Evolutionary conservation across 1,140 invertebrate species (phyloP).

Genomic region (Musca domestica): DNA sequence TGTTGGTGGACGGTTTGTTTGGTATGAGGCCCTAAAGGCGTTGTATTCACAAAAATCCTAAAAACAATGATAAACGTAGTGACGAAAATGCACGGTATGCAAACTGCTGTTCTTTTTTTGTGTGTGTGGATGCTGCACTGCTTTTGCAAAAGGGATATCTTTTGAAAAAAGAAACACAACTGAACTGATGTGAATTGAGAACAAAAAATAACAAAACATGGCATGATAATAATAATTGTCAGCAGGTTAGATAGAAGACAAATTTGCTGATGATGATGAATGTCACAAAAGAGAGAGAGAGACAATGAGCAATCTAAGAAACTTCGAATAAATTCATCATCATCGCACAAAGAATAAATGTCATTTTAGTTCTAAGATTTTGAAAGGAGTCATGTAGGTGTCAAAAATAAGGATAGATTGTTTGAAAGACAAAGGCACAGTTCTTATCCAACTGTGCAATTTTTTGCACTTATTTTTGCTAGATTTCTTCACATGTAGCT

Average conservation of each 20-base stretch:
- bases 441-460: too few species aligned
- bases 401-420: conserved; percentile 10
- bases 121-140: not conserved
- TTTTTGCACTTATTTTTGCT: not conserved
- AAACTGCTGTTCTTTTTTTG: not conserved
- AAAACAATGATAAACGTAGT: not conserved
- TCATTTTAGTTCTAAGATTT: too few species aligned
- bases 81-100: not conserved
- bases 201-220: not conserved
- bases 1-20: not conserved
- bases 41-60: not conserved
- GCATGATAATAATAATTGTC: conserved; percentile 15
- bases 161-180: not conserved
- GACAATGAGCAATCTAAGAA: too few species aligned
- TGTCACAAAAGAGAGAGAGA: not conserved
- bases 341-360: too few species aligned
- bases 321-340: too few species aligned
- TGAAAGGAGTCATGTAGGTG: conserved; percentile 12
- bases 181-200: not conserved
- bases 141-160: conserved; percentile 12
- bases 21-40: conserved; percentile 6
- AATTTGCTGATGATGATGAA: conserved; percentile 3
- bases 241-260: not conserved
- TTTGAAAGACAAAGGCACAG: not conserved
- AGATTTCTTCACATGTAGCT: too few species aligned